phyloP scores from a whole-genome alignment of 2,113 vertebrate genomes.

The Clarias magur region DNA sequence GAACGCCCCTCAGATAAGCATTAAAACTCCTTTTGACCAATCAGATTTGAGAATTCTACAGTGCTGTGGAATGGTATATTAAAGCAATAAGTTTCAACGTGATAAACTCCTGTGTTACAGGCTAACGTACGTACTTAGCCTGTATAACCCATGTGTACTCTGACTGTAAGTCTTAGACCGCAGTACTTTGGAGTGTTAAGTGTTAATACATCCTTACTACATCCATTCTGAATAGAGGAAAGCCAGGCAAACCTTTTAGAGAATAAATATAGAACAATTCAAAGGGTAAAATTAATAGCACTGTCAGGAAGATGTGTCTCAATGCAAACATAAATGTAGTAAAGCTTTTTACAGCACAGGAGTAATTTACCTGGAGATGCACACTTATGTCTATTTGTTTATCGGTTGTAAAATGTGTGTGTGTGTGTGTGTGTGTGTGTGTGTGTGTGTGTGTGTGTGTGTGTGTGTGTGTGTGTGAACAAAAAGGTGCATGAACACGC shows the following conservation, averaged over 20 bases:
- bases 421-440: neutral
- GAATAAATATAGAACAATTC: conserved; percentile 8
- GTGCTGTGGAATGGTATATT: too few relatives aligned
- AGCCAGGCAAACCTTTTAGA: neutral
- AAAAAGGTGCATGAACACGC: neutral
- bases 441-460: neutral
- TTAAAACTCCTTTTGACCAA: too few relatives aligned
- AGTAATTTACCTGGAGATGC: neutral
- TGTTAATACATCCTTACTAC: neutral
- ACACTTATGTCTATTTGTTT: conserved; percentile 9
- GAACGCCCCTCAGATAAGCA: too few relatives aligned
- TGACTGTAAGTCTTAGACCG: too few relatives aligned
- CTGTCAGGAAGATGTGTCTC: neutral
- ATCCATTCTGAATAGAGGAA: neutral
- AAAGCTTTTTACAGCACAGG: conserved; percentile 15
- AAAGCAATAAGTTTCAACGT: neutral
- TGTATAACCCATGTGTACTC: too few relatives aligned
- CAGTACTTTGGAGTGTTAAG: neutral
- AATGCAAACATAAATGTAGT: conserved; percentile 4
- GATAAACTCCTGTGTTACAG: neutral
- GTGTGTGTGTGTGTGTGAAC: neutral
- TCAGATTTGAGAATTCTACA: too few relatives aligned
- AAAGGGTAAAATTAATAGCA: conserved; percentile 16
- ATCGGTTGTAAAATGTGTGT: neutral
- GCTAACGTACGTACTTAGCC: neutral